Evolutionary conservation across 2,797 vertebrate genomes (phyloP).

Genomic region (Limnodromus scolopaceus): DNA sequence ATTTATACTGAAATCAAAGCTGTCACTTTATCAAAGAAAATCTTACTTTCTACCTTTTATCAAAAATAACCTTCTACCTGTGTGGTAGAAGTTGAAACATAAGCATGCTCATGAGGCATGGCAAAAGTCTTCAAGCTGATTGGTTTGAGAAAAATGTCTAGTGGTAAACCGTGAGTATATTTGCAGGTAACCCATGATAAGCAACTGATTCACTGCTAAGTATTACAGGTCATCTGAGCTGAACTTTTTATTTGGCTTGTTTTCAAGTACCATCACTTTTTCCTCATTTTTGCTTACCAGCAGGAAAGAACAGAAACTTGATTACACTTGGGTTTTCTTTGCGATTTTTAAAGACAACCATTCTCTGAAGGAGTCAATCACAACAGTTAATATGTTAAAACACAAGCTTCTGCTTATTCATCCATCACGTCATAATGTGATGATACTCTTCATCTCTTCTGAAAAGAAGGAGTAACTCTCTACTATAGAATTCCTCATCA

Average conservation of each 20-base stretch:
- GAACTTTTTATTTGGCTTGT: background rate
- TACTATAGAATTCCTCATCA: background rate
- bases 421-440: background rate
- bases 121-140: background rate
- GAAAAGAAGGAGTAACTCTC: background rate
- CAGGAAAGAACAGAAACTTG: background rate
- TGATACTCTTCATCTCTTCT: background rate
- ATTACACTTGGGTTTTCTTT: background rate
- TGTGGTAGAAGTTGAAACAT: constrained; percentile 5
- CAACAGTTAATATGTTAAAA: background rate
- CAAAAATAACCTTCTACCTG: background rate
- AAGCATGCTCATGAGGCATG: background rate
- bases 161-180: background rate
- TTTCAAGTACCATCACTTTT: background rate
- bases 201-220: background rate
- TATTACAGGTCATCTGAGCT: background rate
- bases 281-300: background rate
- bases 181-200: background rate
- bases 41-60: background rate
- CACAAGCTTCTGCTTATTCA: background rate
- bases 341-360: background rate
- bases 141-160: background rate
- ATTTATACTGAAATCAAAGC: background rate
- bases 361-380: background rate
- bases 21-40: background rate